Evolutionary conservation across 2,113 vertebrate genomes (phyloP).

Genomic region (Pelusios castaneus): DNA sequence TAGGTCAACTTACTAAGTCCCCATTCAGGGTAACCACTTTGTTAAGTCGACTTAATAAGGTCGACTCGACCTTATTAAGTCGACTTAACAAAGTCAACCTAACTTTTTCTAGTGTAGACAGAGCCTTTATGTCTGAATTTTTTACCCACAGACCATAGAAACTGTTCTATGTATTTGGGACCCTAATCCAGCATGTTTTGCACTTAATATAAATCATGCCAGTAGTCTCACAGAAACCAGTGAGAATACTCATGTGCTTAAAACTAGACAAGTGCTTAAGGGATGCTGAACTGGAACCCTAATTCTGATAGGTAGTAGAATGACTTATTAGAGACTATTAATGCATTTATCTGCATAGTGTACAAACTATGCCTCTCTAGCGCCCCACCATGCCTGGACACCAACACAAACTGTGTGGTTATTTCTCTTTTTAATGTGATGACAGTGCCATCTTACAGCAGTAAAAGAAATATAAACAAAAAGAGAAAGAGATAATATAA

Average conservation of each 20-base stretch:
- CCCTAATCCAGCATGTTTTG: neutral
- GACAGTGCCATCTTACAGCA: neutral
- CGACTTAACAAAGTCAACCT: no score
- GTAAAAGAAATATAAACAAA: neutral
- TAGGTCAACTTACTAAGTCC: no score
- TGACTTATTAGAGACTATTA: accelerated
- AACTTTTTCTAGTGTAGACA: no score
- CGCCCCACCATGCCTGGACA: neutral
- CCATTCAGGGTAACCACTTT: no score
- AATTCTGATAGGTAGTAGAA: accelerated
- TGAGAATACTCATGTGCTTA: accelerated
- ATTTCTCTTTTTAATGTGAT: neutral
- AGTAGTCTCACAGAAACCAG: neutral
- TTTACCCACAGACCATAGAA: neutral
- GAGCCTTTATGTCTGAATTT: neutral
- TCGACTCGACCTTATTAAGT: no score
- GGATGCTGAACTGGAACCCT: neutral
- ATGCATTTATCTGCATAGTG: accelerated
- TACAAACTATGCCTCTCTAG: neutral
- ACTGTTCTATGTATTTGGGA: neutral
- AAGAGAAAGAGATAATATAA: neutral
- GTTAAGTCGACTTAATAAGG: no score
- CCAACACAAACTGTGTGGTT: neutral
- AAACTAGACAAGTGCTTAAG: accelerated
- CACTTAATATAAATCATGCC: neutral